Evolutionary conservation across 2,888 invertebrate species (phyloP), one percentile per base, ranked within the genome.

Genomic region (Heliconius ethilla): DNA sequence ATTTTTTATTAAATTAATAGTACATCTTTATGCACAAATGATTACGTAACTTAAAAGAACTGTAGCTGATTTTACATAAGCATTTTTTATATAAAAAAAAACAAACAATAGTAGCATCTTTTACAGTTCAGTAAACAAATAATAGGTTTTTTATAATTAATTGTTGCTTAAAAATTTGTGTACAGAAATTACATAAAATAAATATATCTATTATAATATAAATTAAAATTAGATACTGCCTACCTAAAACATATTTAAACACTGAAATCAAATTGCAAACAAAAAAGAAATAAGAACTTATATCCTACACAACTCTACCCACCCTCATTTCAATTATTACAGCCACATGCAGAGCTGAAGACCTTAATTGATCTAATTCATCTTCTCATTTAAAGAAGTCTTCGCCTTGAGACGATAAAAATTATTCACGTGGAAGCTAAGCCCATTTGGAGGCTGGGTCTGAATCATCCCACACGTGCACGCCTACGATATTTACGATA

Each of bases 391-490:
- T 29, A 45, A 76, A 72, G 22, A 33, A 69, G 69, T 40, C 13
- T 67, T 67, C 40, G 40, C 82, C 79, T 81, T 82, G 79, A 82
- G 80, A 82, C 79, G 78, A 66, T 59, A 33, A 75, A 81, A 70
- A 80, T 78, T 80, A 75, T 78, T 79, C 78, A 80, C 82, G 82
- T 81, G 80, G 62, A 80, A 72, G 29, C 67, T 51, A 51, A 73
- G 15, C 55, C 75, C 69, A 63, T 67, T 45, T 69, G 66, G 37
- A 66, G 27, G 29, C 81, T 62, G 79, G 80, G 82, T 82, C 79
- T 87, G 86, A 85, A 86, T 87, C 85, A 86, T 85, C 73, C 66
- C 59, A 79, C 77, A 79, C 79, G 75, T 75, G 70, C 45, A 78
- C 65, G 79, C 77, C 79, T 70, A 74, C 59, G 65, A 45, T 73